Evolutionary conservation across 1,140 invertebrate genomes (phyloP).

Genomic region (Drosophila pseudoananassae): DNA sequence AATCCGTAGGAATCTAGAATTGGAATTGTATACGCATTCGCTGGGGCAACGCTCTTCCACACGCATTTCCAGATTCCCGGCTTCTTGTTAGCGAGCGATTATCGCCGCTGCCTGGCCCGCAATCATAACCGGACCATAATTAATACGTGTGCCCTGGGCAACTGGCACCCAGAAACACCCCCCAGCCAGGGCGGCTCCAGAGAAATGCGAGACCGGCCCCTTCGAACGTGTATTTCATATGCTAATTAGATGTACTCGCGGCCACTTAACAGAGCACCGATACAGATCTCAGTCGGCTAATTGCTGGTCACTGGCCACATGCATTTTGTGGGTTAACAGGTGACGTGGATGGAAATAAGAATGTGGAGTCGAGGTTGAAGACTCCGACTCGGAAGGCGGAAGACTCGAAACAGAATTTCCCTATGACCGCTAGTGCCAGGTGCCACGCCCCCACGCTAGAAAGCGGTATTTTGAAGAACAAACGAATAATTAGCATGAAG

Average conservation of each 20-base stretch:
- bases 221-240: conserved; percentile 44
- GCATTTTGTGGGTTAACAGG: conserved; percentile 75
- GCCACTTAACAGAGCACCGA: conserved; percentile 44
- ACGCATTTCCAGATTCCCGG: conserved; percentile 17
- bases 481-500: conserved; percentile 74
- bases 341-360: conserved; percentile 45
- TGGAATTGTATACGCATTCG: background rate
- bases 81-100: conserved; percentile 50
- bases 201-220: conserved; percentile 24
- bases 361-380: conserved; percentile 7
- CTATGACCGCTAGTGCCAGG: conserved; percentile 60
- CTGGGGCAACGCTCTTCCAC: conserved; percentile 5
- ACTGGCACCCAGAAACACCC: conserved; percentile 42
- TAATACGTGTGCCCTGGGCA: conserved; percentile 42
- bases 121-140: conserved; percentile 45
- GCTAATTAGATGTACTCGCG: conserved; percentile 64
- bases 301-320: conserved; percentile 67
- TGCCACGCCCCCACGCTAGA: conserved; percentile 44
- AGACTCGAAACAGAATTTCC: conserved; percentile 41
- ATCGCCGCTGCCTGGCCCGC: conserved; percentile 34
- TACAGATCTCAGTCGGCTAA: conserved; percentile 61
- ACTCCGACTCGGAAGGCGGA: background rate
- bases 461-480: conserved; percentile 51
- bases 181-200: conserved; percentile 19
- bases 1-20: background rate